Evolutionary conservation across 2,113 vertebrate genomes (phyloP), one percentile per base, ranked within the genome.

Genomic region (Trinectes maculatus): DNA sequence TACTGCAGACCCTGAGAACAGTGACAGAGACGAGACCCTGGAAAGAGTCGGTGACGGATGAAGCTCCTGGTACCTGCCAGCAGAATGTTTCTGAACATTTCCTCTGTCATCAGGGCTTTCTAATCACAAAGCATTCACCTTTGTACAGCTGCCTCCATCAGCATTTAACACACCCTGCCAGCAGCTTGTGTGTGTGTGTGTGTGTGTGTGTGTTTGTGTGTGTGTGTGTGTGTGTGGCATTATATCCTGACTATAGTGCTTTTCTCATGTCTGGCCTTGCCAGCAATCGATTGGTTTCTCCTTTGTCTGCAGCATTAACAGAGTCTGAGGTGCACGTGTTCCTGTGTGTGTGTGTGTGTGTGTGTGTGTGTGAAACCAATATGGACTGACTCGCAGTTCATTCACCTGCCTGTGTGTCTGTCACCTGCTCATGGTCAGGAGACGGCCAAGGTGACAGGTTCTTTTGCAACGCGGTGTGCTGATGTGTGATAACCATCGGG

Each of bases 291-390:
- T 85, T 22, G 65, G 67, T 79, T 66, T 71, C 85, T 80, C 79
- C 61, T 84, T 85, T 87, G 85, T 89, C 81, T 85, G 83, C 78
- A 85, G 59, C 85, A 82, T 85, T 83, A 86, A 85, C 80, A 83
- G 80, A 85, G 82, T 79, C 47, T 61, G 71, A 73, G 78, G 59
- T 77, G 52, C 74, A 74, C 71, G 71, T 68, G 64, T 46, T 15
- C 28, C 24, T 40, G 42, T 22, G 53, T 48, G 53, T 48, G 55
- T 47, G 42, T 52, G 60, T 52, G 26, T 56, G 28, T 54, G 16
- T 36, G 48, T 19, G 21, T 66, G 64, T 67, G 51, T 55, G 39
- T 71, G 82, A 79, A 74, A 67, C 51, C 74, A 74, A 72, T 84
- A 80, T 74, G 74, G 66, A 81, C 31, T 63, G 77, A 77, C 78